phyloP scores from a whole-genome alignment of 2,797 vertebrate species.

The Oryzias sinensis region DNA sequence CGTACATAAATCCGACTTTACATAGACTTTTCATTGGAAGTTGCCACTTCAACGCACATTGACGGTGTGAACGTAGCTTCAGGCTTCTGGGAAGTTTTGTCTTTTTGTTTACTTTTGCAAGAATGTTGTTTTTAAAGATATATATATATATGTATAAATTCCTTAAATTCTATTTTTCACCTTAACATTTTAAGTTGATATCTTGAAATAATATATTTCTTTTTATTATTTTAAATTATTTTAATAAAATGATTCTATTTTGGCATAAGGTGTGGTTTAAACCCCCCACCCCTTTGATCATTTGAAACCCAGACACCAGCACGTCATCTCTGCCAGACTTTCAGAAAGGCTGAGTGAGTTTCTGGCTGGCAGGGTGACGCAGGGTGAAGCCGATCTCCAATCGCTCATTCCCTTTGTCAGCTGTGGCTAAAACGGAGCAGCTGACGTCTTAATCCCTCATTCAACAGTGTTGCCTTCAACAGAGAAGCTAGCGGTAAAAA shows the following conservation, averaged over 20 bases:
- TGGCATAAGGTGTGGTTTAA: conserved; percentile 39
- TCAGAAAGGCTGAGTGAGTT: conserved; percentile 2
- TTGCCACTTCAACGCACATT: too few relatives aligned
- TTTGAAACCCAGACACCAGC: conserved; percentile 46
- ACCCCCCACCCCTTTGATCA: conserved; percentile 40
- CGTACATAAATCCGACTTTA: too few relatives aligned
- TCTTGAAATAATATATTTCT: conserved; percentile 32
- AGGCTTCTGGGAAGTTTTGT: conserved; percentile 13
- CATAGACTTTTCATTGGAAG: too few relatives aligned
- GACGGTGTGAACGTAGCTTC: too few relatives aligned
- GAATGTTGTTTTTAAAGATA: conserved; percentile 40
- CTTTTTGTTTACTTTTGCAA: conserved; percentile 35
- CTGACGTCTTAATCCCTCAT: conserved; percentile 51
- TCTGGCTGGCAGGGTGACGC: conserved; percentile 15
- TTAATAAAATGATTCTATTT: conserved; percentile 64
- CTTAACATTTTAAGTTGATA: conserved; percentile 43
- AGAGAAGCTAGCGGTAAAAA: conserved; percentile 27
- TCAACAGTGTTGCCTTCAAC: conserved; percentile 67
- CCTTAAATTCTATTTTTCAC: conserved; percentile 68
- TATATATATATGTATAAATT: conserved; percentile 63
- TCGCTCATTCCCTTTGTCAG: conserved; percentile 20
- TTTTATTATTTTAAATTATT: conserved; percentile 65
- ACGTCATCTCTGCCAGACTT: conserved; percentile 29
- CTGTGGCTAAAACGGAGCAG: conserved; percentile 30
- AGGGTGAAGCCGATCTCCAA: conserved; percentile 24